These are phyloP conservation scores for Myoxocephalus aenaeus DNA, from an alignment of 2,797 vertebrate species.

Conservation along the genomic window DNA sequence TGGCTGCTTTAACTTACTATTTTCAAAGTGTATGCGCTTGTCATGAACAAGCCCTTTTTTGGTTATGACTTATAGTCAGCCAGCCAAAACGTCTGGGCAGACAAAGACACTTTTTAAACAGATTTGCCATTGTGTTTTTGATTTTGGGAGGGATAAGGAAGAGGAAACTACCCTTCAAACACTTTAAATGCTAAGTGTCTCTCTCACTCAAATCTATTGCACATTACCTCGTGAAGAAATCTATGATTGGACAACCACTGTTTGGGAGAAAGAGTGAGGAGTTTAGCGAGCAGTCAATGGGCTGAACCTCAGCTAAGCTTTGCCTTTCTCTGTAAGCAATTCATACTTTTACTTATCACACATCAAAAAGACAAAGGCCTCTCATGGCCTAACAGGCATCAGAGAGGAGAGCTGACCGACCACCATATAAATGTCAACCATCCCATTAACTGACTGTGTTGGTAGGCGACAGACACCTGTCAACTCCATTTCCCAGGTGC, in stretches of 20 bases:
- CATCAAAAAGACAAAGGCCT: background rate
- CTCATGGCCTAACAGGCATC: constrained; percentile 5
- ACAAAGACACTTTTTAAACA: background rate
- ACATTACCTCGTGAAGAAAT: background rate
- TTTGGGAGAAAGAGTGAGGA: background rate
- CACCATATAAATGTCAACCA: constrained; percentile 1
- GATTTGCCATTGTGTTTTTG: background rate
- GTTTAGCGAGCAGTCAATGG: background rate
- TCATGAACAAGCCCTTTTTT: too few relatives aligned
- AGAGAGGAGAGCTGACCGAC: constrained; percentile 10
- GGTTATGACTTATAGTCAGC: background rate
- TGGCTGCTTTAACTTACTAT: background rate
- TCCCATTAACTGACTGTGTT: constrained; percentile 8
- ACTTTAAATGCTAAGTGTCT: background rate
- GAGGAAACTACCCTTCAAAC: background rate
- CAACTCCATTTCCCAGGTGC: constrained; percentile 64
- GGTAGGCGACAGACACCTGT: constrained; percentile 46
- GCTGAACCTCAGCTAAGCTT: constrained; percentile 19
- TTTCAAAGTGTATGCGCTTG: background rate
- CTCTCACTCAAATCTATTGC: background rate
- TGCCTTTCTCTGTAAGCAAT: background rate
- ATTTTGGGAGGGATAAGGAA: background rate
- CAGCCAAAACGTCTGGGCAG: background rate
- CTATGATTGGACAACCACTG: background rate
- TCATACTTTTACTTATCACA: background rate